Evolutionary conservation across 2,888 invertebrate genomes (phyloP).

Genomic region (Drosophila birchii): DNA sequence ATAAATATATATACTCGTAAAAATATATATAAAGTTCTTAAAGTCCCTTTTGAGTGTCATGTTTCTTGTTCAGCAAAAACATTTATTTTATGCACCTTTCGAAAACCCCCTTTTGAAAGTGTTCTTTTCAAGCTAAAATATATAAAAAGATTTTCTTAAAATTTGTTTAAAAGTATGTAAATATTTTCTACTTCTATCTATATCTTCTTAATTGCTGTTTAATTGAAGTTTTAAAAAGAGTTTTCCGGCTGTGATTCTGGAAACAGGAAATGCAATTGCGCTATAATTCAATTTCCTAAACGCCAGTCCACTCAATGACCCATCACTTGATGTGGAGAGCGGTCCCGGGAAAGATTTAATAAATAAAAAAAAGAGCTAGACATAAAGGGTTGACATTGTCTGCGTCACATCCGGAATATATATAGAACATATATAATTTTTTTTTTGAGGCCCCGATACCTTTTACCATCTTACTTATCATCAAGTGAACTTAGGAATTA

Average conservation of each 20-base stretch:
- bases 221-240: conserved; percentile 10
- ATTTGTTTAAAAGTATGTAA: neutral
- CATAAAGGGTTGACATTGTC: conserved; percentile 42
- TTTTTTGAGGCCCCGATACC: neutral
- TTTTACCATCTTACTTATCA: neutral
- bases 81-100: neutral
- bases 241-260: conserved; percentile 2
- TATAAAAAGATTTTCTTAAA: neutral
- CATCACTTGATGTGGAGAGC: conserved; percentile 17
- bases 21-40: neutral
- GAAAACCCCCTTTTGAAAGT: neutral
- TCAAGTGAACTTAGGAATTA: neutral
- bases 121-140: neutral
- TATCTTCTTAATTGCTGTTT: conserved; percentile 9
- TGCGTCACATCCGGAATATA: conserved; percentile 52
- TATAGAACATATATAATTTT: neutral
- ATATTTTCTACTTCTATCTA: neutral
- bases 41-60: neutral
- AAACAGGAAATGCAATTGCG: conserved; percentile 61
- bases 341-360: neutral
- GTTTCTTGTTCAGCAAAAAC: neutral
- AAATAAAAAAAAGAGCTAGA: conserved; percentile 1
- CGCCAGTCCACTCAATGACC: conserved; percentile 25
- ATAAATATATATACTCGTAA: neutral
- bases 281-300: conserved; percentile 67